These are phyloP conservation scores for Brachyptera putata DNA, from an alignment of 2,888 invertebrate genomes.

Conservation along the genomic window DNA sequence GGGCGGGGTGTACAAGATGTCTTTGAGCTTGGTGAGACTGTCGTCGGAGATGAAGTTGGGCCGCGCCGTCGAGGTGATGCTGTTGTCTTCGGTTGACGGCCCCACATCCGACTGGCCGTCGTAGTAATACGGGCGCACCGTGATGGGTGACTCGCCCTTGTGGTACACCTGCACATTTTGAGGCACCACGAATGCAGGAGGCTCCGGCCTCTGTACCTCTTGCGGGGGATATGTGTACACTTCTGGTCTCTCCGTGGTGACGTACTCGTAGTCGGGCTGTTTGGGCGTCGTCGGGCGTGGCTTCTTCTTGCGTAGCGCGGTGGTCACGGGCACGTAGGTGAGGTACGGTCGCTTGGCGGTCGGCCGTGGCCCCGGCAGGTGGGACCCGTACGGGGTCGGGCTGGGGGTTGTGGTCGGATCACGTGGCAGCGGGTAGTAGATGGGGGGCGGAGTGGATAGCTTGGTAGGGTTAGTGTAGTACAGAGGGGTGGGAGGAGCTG, in stretches of 20 bases:
- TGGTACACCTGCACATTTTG: conserved; percentile 24
- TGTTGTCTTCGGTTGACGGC: conserved; percentile 35
- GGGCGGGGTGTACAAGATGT: conserved; percentile 6
- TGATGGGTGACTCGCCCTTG: conserved; percentile 22
- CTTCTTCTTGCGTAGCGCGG: conserved; percentile 24
- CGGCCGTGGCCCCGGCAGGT: not conserved
- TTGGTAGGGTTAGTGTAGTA: not conserved
- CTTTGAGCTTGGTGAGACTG: conserved; percentile 17
- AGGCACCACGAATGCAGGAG: conserved; percentile 12
- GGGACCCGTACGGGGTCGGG: conserved; percentile 2
- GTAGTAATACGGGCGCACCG: conserved; percentile 7
- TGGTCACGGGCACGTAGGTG: conserved; percentile 23
- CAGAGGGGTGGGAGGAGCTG: not conserved
- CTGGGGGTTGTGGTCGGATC: not conserved
- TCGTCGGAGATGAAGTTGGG: conserved; percentile 20
- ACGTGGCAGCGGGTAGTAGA: not conserved
- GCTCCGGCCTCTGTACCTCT: not conserved
- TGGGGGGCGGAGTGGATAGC: not conserved
- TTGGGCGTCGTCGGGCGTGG: conserved; percentile 42
- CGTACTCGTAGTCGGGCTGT: not conserved
- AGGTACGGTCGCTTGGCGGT: conserved; percentile 13
- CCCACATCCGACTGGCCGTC: conserved; percentile 37
- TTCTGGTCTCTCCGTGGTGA: conserved; percentile 13
- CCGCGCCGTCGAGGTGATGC: conserved; percentile 10
- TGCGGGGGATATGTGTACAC: conserved; percentile 4